These are phyloP conservation scores for Leptopilina boulardi DNA, from an alignment of 1,140 invertebrate genomes.

Conservation along the genomic window DNA sequence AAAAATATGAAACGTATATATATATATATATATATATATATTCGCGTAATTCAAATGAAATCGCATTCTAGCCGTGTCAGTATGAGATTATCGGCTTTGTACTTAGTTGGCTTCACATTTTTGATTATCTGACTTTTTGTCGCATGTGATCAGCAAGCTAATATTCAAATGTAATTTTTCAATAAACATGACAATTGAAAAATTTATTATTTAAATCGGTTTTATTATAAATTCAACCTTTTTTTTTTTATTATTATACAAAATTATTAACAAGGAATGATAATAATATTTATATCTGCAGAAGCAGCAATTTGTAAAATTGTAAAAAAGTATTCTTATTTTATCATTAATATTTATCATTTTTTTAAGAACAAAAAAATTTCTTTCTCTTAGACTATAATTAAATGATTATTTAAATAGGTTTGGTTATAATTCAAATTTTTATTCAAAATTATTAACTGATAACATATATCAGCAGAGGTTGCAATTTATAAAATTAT, in stretches of 20 bases:
- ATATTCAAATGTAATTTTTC: neutral
- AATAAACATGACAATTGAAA: neutral
- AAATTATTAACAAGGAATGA: neutral
- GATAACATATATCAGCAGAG: no score
- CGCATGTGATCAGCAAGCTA: neutral
- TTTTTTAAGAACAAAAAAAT: no score
- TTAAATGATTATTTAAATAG: no score
- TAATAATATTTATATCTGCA: no score
- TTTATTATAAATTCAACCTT: neutral
- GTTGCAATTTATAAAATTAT: no score
- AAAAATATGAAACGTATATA: conserved; percentile 12
- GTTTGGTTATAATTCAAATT: no score
- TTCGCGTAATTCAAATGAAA: conserved; percentile 23
- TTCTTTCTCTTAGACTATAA: no score
- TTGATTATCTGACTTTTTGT: conserved; percentile 31
- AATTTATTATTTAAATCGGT: neutral
- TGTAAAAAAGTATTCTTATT: no score
- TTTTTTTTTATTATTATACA: neutral
- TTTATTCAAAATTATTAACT: no score
- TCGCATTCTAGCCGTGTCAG: conserved; percentile 9
- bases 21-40: no score
- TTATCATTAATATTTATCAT: no score
- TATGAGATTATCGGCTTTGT: conserved; percentile 19
- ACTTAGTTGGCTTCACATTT: conserved; percentile 32
- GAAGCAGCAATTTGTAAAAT: no score